phyloP scores from a whole-genome alignment of 2,888 invertebrate genomes.

The Anodontia alba region DNA sequence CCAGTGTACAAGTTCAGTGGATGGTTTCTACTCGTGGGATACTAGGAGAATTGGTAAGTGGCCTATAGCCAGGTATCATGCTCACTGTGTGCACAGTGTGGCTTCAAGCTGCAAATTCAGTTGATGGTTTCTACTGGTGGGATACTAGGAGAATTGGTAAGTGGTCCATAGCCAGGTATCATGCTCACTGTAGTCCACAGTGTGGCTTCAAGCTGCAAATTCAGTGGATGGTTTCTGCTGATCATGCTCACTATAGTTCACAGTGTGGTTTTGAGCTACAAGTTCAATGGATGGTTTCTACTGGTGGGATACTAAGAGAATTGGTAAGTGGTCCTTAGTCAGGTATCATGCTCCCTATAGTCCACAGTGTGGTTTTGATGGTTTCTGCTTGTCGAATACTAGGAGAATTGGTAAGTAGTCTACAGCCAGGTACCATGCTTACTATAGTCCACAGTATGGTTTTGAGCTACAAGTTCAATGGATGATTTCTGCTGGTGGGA shows the following conservation, averaged over 20 bases:
- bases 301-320: constrained; percentile 97
- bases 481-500: constrained; percentile 98
- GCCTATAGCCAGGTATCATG: constrained; percentile 94
- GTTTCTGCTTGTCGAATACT: constrained; percentile 97
- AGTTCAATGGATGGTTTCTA: constrained; percentile 98
- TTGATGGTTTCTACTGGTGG: constrained; percentile 99
- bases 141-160: constrained; percentile 90
- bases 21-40: constrained; percentile 97
- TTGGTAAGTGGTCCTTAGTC: constrained; percentile 93
- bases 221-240: constrained; percentile 98
- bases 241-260: constrained; percentile 90
- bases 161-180: constrained; percentile 97
- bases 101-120: constrained; percentile 97
- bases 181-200: constrained; percentile 90
- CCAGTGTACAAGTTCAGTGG: constrained; percentile 99
- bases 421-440: constrained; percentile 89
- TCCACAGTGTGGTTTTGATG: constrained; percentile 97
- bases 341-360: constrained; percentile 91
- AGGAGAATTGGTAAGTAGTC: constrained; percentile 89
- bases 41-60: constrained; percentile 90
- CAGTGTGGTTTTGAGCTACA: constrained; percentile 97
- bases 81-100: constrained; percentile 91
- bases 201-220: constrained; percentile 97
- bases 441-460: constrained; percentile 94
- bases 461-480: constrained; percentile 97